Conservation (phyloP, 1,140 invertebrate genomes). For the Drosophila arawakana region DNA sequence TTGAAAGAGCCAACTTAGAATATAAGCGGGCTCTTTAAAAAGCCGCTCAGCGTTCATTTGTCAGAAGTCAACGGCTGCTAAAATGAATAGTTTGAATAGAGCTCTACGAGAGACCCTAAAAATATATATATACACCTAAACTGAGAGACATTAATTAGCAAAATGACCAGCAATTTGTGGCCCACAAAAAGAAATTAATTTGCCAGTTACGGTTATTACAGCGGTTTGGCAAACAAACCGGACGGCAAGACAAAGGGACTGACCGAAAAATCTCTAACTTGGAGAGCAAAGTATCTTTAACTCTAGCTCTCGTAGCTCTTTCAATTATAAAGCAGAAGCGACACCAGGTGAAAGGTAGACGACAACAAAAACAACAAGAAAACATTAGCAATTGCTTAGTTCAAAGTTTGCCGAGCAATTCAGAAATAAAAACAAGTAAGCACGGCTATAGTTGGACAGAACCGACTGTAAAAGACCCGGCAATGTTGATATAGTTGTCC, state of each 20-base stretch:
- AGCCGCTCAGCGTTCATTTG: slow-evolving; percentile 20
- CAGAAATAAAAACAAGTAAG: neutral
- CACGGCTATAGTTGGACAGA: neutral
- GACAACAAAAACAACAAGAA: slow-evolving; percentile 2
- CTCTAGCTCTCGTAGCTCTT: neutral
- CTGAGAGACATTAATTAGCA: slow-evolving; percentile 78
- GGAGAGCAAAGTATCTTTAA: neutral
- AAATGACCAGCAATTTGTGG: slow-evolving; percentile 73
- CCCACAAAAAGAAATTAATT: slow-evolving; percentile 77
- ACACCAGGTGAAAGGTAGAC: slow-evolving; percentile 46
- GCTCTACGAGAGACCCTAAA: slow-evolving; percentile 51
- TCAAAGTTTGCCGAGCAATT: slow-evolving; percentile 50
- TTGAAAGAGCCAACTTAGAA: slow-evolving; percentile 51
- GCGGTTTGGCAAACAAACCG: slow-evolving; percentile 49
- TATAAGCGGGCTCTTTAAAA: slow-evolving; percentile 47
- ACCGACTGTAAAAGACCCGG: too few relatives aligned
- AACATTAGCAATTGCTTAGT: slow-evolving; percentile 22
- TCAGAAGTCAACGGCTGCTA: slow-evolving; percentile 20
- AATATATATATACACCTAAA: neutral
- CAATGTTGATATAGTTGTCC: too few relatives aligned
- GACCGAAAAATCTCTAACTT: neutral
- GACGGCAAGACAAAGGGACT: neutral
- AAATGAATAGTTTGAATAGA: slow-evolving; percentile 30
- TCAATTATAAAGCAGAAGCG: slow-evolving; percentile 36
- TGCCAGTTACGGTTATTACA: slow-evolving; percentile 79